phyloP scores from a whole-genome alignment of 2,888 invertebrate species.

The Nebria brevicollis region DNA sequence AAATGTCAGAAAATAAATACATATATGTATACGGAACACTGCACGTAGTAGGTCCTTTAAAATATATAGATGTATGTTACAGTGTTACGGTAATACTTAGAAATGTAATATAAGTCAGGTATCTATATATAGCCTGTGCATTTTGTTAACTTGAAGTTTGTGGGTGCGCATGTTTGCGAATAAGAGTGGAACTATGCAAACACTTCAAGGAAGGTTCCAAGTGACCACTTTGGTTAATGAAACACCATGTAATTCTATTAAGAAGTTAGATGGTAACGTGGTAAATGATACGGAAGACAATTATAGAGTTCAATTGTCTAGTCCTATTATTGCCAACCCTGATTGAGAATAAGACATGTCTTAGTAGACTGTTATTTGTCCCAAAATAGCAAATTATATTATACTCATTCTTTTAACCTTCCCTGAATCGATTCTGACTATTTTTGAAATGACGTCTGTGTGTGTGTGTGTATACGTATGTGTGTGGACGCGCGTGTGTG shows the following conservation, averaged over 20 bases:
- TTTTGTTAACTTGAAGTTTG: neutral
- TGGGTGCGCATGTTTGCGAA: neutral
- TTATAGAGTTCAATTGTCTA: neutral
- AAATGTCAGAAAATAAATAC: too few relatives aligned
- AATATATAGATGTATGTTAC: too few relatives aligned
- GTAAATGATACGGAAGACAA: slow-evolving; percentile 10
- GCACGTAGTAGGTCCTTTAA: too few relatives aligned
- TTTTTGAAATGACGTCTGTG: too few relatives aligned
- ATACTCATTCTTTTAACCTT: too few relatives aligned
- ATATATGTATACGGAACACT: too few relatives aligned
- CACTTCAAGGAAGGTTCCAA: slow-evolving; percentile 8
- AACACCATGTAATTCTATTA: slow-evolving; percentile 12
- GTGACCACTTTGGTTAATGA: slow-evolving; percentile 16
- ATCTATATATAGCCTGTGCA: neutral
- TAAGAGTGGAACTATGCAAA: slow-evolving; percentile 1
- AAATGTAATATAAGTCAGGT: neutral
- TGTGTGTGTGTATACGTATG: too few relatives aligned
- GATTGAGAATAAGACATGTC: neutral
- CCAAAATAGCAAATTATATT: too few relatives aligned
- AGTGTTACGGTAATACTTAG: too few relatives aligned
- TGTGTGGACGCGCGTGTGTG: too few relatives aligned
- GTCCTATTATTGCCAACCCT: neutral
- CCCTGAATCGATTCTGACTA: too few relatives aligned
- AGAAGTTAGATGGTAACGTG: neutral
- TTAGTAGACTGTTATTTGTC: neutral